Base-by-base conservation (phyloP, 2,113 vertebrate species). In the Caloenas nicobarica region DNA sequence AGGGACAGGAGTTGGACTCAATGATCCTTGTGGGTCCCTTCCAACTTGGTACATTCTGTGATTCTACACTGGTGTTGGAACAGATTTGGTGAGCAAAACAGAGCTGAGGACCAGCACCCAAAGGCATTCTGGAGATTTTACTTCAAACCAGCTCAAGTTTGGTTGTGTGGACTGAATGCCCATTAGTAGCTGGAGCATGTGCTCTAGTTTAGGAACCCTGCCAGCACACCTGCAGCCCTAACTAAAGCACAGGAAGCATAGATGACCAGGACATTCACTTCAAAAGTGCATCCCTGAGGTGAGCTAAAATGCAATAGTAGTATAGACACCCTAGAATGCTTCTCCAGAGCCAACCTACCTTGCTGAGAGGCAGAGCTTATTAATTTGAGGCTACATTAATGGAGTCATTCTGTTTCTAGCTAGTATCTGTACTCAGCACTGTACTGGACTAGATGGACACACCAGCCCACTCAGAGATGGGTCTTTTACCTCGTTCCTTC, bases 321-420 rank as follows among this genome's bases (percentile, higher is more conserved):
- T 36, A 18, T 0, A 70, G 36, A 54, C n/a, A 70, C 14, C 40
- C 7, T 36, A 31, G 31, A 89, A 84, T 1, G 31, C 72, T 62
- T 7, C 58, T 48, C 29, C 0, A 0, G 12, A 88, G 72, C 44
- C 61, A 69, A 4, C 15, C 40, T 13, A 17, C 14, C 54, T 10
- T 44, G 31, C 58, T 28, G 72, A 65, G 54, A 38, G 48, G 28
- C 60, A 92, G 28, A 83, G 12, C 5, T 24, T 83, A 82, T 33
- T 81, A 31, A 72, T 51, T n/a, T 5, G 11, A 74, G 31, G 29
- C 36, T 56, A 36, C 29, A 19, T 31, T 25, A 64, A 9, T 8
- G 33, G 38, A 91, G 53, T 14, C 48, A 42, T 46, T 70, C 72
- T 86, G 4, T 36, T 89, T 81, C 65, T 56, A 74, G 40, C 13